phyloP scores from a whole-genome alignment of 2,888 invertebrate species.

The Drosophila lacicola region DNA sequence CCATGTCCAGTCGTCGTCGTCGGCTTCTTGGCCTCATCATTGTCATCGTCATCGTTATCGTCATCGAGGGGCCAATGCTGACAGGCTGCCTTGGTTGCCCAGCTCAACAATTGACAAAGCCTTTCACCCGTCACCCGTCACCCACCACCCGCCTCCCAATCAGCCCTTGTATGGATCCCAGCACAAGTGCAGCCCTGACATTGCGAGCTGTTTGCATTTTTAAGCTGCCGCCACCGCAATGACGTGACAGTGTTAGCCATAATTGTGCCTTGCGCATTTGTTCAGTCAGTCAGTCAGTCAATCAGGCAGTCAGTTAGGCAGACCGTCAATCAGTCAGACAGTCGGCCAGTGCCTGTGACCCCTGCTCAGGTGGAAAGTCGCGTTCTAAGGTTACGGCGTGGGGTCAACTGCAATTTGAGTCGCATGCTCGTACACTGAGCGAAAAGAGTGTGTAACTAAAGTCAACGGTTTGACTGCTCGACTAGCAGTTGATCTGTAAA shows the following conservation, averaged over 20 bases:
- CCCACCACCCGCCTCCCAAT: neutral
- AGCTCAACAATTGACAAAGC: constrained; percentile 37
- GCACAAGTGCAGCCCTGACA: constrained; percentile 41
- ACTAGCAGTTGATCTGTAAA: too few species aligned
- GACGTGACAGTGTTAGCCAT: constrained; percentile 51
- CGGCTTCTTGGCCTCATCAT: constrained; percentile 25
- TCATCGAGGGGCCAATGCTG: constrained; percentile 22
- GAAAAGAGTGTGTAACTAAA: neutral
- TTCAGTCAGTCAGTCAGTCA: constrained; percentile 29
- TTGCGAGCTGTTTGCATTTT: constrained; percentile 50
- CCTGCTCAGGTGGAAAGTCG: constrained; percentile 31
- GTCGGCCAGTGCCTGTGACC: constrained; percentile 17
- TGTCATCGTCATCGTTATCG: constrained; percentile 15
- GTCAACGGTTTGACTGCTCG: neutral
- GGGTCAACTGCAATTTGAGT: constrained; percentile 33
- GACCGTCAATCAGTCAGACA: constrained; percentile 6
- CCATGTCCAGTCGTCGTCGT: constrained; percentile 10
- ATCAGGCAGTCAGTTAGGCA: constrained; percentile 4
- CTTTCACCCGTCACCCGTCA: constrained; percentile 4
- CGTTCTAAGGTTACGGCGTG: constrained; percentile 28
- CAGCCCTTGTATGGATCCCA: neutral
- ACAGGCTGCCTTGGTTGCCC: constrained; percentile 27
- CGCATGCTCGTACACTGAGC: constrained; percentile 33
- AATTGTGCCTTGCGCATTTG: constrained; percentile 42
- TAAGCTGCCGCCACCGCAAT: constrained; percentile 24